These are phyloP conservation scores for Pseudomugil gertrudae DNA, from an alignment of 2,797 vertebrate species.

Conservation along the genomic window DNA sequence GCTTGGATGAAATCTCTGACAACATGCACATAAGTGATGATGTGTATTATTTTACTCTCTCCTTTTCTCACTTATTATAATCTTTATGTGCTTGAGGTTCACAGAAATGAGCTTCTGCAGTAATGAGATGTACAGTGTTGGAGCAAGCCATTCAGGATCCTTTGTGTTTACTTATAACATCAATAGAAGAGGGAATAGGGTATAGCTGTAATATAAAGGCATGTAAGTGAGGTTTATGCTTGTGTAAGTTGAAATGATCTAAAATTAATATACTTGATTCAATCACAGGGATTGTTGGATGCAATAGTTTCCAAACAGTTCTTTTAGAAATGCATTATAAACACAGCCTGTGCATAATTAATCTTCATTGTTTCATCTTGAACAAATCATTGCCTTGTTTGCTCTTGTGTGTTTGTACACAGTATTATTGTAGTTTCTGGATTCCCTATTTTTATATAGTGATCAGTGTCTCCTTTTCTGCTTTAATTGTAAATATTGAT, in stretches of 20 bases:
- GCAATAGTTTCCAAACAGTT: slow-evolving; percentile 27
- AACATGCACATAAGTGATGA: slow-evolving; percentile 39
- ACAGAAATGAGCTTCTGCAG: slow-evolving; percentile 63
- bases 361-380: slow-evolving; percentile 5
- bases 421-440: not conserved
- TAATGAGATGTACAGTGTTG: slow-evolving; percentile 66
- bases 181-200: slow-evolving; percentile 62
- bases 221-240: slow-evolving; percentile 21
- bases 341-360: slow-evolving; percentile 32
- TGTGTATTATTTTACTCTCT: slow-evolving; percentile 49
- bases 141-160: slow-evolving; percentile 60
- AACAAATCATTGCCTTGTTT: slow-evolving; percentile 10
- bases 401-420: slow-evolving; percentile 2
- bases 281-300: slow-evolving; percentile 7
- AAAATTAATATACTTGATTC: slow-evolving; percentile 44
- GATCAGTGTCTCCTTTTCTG: not conserved
- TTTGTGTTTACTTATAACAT: slow-evolving; percentile 58
- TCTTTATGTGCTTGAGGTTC: slow-evolving; percentile 55
- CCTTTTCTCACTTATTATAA: slow-evolving; percentile 52
- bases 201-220: slow-evolving; percentile 31
- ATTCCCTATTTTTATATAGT: not conserved
- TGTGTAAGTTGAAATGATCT: slow-evolving; percentile 35
- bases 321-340: slow-evolving; percentile 22
- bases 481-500: not conserved
- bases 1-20: slow-evolving; percentile 25